These are phyloP conservation scores for Euborellia annulipes DNA, from an alignment of 1,140 invertebrate species.

Conservation along the genomic window DNA sequence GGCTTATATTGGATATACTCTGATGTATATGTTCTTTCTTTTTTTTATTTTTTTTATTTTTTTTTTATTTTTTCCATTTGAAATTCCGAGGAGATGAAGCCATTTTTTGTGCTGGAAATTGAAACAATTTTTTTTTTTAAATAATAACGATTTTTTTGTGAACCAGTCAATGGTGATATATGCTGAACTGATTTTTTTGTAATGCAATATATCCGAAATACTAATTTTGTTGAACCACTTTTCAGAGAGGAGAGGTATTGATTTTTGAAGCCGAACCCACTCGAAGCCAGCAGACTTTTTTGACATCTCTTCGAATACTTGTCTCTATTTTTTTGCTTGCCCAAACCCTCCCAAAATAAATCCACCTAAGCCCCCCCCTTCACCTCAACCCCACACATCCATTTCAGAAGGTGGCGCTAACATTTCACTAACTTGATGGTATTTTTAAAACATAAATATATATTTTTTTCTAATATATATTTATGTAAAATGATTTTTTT, in stretches of 20 bases:
- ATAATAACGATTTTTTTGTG: conserved; percentile 10
- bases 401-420: not conserved
- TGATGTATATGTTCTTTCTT: conserved; percentile 12
- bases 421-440: conserved; percentile 1
- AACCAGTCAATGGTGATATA: conserved; percentile 5
- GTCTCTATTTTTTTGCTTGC: conserved; percentile 10
- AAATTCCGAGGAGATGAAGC: not conserved
- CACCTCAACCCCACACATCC: too few species aligned
- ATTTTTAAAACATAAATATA: not conserved
- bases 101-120: conserved; percentile 2
- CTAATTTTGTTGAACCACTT: conserved; percentile 15
- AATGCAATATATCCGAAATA: conserved; percentile 1
- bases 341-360: conserved; percentile 8
- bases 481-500: not conserved
- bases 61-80: conserved; percentile 8
- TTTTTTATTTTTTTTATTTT: conserved; percentile 4
- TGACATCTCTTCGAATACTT: too few species aligned
- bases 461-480: conserved; percentile 1
- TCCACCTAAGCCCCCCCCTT: not conserved
- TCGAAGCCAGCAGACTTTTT: too few species aligned
- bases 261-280: conserved; percentile 13
- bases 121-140: conserved; percentile 10
- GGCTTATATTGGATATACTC: conserved; percentile 12
- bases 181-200: too few species aligned
- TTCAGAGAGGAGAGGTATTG: conserved; percentile 14